Conservation (phyloP, 2,888 invertebrate species). For the Drosophila mercatorum region DNA sequence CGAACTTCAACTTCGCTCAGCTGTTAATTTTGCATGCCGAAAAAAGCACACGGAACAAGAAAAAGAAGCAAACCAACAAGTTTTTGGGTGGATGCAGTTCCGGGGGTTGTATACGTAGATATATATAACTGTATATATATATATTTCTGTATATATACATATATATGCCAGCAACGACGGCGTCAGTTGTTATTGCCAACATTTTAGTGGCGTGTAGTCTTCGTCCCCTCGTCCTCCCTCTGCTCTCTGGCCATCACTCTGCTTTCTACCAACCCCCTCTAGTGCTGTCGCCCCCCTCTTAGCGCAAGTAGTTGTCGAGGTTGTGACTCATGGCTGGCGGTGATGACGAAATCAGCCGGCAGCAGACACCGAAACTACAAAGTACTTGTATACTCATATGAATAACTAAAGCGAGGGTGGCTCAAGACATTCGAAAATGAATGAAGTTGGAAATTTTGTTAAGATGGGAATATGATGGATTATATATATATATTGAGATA, state of each 20-base stretch:
- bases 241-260: not conserved
- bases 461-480: not conserved
- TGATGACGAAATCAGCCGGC: constrained; percentile 69
- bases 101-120: constrained; percentile 32
- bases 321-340: constrained; percentile 59
- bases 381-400: constrained; percentile 30
- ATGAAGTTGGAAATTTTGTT: not conserved
- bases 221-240: not conserved
- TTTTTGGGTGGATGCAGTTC: constrained; percentile 45
- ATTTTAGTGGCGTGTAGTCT: constrained; percentile 47
- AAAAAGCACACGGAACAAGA: constrained; percentile 10
- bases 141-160: not conserved
- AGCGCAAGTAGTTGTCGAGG: constrained; percentile 13
- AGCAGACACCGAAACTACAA: constrained; percentile 46
- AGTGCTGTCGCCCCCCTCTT: not conserved
- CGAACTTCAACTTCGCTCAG: constrained; percentile 62
- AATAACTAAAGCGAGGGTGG: constrained; percentile 43
- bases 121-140: not conserved
- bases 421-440: not conserved
- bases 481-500: too few species aligned
- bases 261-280: not conserved
- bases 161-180: constrained; percentile 41
- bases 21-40: constrained; percentile 67
- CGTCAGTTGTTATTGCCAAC: constrained; percentile 72
- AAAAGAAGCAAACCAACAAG: constrained; percentile 45